Evolutionary conservation across 2,797 vertebrate species (phyloP), one percentile per base, ranked within the genome.

Genomic region (Hephaestus fuliginosus): DNA sequence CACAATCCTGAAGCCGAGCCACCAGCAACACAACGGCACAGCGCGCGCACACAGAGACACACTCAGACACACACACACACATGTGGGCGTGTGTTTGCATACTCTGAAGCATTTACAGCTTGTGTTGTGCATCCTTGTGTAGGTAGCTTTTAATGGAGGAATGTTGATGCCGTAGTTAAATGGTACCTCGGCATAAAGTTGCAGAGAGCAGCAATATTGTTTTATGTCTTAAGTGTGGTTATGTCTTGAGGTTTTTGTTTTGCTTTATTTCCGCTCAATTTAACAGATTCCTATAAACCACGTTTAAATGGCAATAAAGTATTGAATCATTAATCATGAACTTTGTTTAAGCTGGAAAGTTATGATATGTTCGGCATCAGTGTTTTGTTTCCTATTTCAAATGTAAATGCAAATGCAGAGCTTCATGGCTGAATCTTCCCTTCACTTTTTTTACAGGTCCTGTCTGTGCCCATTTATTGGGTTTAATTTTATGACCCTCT

Each of bases 1-100:
- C 97, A 97, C 96, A 96, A 97, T 96, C 95, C 96, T 95, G 96
- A 96, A 95, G 93, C 91, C 14, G 88, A 95, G 95, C 95, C 95
- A 95, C 93, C 92, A 93, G 91, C 92, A 93, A 93, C 91, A 93
- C 86, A 91, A 85, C 84, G 17, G 80, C 92, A 66, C 75, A 65
- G 76, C 43, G 63, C 80, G 53, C 73, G 51, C 87, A 77, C 80
- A 82, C 85, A 73, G 75, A 88, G 75, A 88, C 86, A 81, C 83
- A 82, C 78, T 62, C 65, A 70, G 68, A 56, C 22, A 13, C 78
- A 66, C 71, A 39, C 82, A 80, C 80, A 85, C 74, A 85, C 53
- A 41, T 78, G 87, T 86, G 82, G 67, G 79, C 39, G 81, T 74
- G 75, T 87, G 77, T 89, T 87, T 85, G 82, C 80, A 76, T 77